These are phyloP conservation scores for Papilio aristodemus DNA, from an alignment of 1,140 invertebrate species.

Conservation along the genomic window DNA sequence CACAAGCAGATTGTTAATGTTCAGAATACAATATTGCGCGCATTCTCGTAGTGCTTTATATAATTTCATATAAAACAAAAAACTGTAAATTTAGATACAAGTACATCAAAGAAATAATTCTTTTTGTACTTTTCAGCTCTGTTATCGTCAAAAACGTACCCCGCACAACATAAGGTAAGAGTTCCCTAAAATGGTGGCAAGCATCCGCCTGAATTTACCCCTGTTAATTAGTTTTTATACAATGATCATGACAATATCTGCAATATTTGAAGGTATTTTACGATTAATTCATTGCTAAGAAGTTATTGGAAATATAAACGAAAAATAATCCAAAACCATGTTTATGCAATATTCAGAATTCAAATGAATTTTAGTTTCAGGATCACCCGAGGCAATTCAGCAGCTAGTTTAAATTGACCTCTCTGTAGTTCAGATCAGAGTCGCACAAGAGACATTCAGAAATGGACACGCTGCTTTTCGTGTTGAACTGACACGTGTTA, in stretches of 20 bases:
- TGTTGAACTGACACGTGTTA: constrained; percentile 16
- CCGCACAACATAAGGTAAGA: too few relatives aligned
- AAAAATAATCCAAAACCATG: not conserved
- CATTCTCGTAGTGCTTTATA: not conserved
- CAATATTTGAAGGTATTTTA: too few relatives aligned
- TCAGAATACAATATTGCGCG: constrained; percentile 4
- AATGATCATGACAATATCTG: too few relatives aligned
- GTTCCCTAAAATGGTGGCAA: too few relatives aligned
- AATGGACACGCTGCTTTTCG: not conserved
- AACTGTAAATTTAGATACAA: too few relatives aligned
- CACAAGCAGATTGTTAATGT: constrained; percentile 10
- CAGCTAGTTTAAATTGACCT: not conserved
- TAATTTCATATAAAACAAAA: too few relatives aligned
- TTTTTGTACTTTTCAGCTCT: too few relatives aligned
- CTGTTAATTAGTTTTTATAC: too few relatives aligned
- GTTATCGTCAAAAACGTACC: too few relatives aligned
- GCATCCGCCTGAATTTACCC: too few relatives aligned
- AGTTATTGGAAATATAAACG: not conserved
- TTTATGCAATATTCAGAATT: not conserved
- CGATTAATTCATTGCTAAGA: too few relatives aligned
- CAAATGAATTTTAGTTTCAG: not conserved
- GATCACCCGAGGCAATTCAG: not conserved
- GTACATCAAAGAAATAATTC: too few relatives aligned
- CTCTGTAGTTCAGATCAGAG: not conserved
- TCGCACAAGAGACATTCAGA: not conserved